These are phyloP conservation scores for Anniella stebbinsi DNA, from an alignment of 2,797 vertebrate species.

Conservation along the genomic window DNA sequence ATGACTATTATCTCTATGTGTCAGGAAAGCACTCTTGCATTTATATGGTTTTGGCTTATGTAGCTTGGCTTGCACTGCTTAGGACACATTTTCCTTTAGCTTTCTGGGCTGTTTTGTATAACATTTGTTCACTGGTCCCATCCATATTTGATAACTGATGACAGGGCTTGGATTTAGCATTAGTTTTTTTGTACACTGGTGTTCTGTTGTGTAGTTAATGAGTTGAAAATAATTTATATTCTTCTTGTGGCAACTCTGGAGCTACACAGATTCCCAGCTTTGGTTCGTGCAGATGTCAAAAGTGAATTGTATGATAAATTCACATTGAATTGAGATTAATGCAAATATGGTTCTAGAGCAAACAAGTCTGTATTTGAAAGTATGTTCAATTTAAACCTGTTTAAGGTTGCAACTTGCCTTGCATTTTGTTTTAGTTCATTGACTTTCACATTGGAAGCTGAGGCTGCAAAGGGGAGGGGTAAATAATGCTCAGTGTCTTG, in stretches of 20 bases:
- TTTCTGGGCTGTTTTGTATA: background rate
- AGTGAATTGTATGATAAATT: constrained; percentile 7
- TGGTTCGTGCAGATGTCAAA: background rate
- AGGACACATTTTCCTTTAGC: background rate
- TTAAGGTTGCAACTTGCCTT: background rate
- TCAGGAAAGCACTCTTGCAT: background rate
- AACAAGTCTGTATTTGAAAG: background rate
- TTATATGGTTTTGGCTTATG: background rate
- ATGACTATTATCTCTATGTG: background rate
- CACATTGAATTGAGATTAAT: background rate
- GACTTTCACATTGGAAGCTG: background rate
- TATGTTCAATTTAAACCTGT: background rate
- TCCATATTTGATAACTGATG: background rate
- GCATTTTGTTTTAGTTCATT: background rate
- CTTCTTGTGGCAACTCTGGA: background rate
- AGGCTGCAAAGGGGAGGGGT: background rate
- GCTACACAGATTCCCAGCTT: background rate
- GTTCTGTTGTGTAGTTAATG: background rate
- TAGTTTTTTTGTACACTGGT: background rate
- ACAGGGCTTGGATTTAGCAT: background rate
- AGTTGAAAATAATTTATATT: background rate
- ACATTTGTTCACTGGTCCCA: background rate
- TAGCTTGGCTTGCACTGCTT: background rate
- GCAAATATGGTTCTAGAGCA: background rate
- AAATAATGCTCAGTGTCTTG: background rate